Percentiles rank a stretch among this genome's conserved stretches.
phyloP scores from a whole-genome alignment of 2,113 vertebrate genomes.

The Meriones unguiculatus region DNA sequence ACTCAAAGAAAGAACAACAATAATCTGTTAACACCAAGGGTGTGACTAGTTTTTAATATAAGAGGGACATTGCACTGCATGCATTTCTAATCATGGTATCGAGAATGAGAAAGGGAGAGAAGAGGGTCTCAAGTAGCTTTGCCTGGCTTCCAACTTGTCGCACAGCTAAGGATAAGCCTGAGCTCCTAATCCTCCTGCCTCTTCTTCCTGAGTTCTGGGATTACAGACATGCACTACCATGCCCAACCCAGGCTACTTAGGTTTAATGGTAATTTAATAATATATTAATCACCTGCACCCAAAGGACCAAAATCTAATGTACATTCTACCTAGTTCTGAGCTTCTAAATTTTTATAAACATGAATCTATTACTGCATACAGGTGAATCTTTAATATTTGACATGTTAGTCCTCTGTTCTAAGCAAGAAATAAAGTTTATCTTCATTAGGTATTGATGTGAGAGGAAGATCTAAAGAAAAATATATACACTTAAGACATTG shows the following conservation, averaged over 20 bases:
- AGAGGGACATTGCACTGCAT: background rate
- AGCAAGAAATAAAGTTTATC: background rate
- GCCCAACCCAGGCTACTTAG: background rate
- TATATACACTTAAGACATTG: background rate
- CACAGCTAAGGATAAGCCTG: background rate
- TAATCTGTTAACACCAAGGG: conserved; percentile 18
- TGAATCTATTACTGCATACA: background rate
- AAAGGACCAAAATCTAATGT: conserved; percentile 32
- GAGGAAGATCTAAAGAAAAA: background rate
- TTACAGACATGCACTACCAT: background rate
- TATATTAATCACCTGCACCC: background rate
- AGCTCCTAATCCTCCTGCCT: background rate
- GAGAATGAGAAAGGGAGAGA: background rate
- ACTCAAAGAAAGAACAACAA: conserved; percentile 49
- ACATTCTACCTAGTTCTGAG: background rate
- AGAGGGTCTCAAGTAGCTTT: background rate
- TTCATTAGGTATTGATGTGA: background rate
- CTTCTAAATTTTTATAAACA: background rate
- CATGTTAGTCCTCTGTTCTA: background rate
- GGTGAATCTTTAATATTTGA: background rate
- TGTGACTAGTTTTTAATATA: background rate
- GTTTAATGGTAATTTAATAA: conserved; percentile 34
- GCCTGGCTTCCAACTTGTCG: background rate
- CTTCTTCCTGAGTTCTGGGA: background rate
- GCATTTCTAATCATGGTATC: background rate